Conservation (phyloP, 2,888 invertebrate species). For the Epinotia bilunana region DNA sequence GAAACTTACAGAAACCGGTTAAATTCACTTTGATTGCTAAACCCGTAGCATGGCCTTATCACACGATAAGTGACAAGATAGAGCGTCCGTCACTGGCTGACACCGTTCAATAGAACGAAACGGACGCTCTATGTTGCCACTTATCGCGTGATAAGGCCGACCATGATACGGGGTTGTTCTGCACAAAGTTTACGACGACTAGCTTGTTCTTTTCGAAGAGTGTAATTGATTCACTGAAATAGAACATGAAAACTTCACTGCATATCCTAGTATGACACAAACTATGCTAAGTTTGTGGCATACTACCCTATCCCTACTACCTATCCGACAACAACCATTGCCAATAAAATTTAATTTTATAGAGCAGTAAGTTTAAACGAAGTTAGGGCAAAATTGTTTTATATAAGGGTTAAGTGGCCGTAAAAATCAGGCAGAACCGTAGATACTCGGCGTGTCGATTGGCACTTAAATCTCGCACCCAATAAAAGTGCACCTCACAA, state of each 20-base stretch:
- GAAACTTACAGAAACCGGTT: neutral
- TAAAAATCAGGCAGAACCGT: slow-evolving; percentile 75
- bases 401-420: slow-evolving; percentile 67
- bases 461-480: slow-evolving; percentile 83
- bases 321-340: neutral
- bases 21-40: neutral
- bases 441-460: slow-evolving; percentile 71
- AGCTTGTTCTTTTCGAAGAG: neutral
- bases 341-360: slow-evolving; percentile 4
- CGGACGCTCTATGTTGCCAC: too few relatives aligned
- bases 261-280: neutral
- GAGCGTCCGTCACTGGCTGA: too few relatives aligned
- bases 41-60: too few relatives aligned
- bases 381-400: slow-evolving; percentile 44
- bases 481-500: slow-evolving; percentile 79
- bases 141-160: too few relatives aligned
- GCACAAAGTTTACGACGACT: neutral
- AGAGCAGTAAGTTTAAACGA: slow-evolving; percentile 7
- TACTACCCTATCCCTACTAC: neutral
- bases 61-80: too few relatives aligned
- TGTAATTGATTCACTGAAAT: neutral
- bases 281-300: neutral
- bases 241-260: neutral
- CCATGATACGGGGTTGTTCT: too few relatives aligned
- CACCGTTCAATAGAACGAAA: too few relatives aligned